Evolutionary conservation across 2,113 vertebrate species (phyloP).

Genomic region (Nothoprocta perdicaria): DNA sequence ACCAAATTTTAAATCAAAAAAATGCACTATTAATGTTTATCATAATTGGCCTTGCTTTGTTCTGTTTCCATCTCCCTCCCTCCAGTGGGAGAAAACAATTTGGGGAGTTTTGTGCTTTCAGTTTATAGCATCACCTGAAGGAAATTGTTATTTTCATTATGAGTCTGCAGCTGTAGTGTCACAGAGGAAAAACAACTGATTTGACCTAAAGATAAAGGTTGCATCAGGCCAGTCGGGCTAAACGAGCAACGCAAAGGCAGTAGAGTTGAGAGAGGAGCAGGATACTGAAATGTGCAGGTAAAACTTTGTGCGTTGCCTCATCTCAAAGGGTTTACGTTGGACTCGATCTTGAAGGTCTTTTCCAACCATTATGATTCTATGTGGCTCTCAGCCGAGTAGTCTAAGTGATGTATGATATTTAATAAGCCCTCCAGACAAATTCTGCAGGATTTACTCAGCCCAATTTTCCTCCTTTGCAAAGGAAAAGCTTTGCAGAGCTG

Average conservation of each 20-base stretch:
- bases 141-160: not conserved
- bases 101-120: not conserved
- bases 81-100: not conserved
- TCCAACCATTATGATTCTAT: too few relatives aligned
- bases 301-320: not conserved
- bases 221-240: not conserved
- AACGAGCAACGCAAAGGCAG: not conserved
- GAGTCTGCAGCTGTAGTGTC: not conserved
- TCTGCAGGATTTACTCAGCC: accelerated
- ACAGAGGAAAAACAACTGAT: not conserved
- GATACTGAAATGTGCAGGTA: not conserved
- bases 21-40: not conserved
- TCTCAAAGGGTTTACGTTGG: too few relatives aligned
- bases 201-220: not conserved
- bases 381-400: not conserved
- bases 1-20: not conserved
- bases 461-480: not conserved
- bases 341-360: too few relatives aligned
- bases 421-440: not conserved
- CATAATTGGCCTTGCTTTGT: constrained; percentile 11
- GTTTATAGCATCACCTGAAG: not conserved
- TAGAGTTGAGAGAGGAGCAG: not conserved
- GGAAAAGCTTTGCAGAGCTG: not conserved
- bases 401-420: not conserved
- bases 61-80: not conserved